Evolutionary conservation across 1,140 invertebrate species (phyloP).

Genomic region (Atta cephalotes): DNA sequence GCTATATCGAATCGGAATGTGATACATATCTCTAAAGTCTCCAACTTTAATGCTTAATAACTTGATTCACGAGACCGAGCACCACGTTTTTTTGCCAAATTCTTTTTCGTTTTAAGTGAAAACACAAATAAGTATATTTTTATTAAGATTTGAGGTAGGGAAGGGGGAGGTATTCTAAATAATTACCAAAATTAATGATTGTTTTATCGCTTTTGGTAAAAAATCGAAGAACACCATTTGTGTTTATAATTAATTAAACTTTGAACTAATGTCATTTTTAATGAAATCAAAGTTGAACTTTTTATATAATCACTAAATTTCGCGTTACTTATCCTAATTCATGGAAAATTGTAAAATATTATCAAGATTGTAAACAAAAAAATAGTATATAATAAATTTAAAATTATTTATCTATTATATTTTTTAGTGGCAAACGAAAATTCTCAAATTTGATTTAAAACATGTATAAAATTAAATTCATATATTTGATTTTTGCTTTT

Average conservation of each 20-base stretch:
- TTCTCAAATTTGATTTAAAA: not conserved
- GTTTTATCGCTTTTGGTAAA: not conserved
- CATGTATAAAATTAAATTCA: not conserved
- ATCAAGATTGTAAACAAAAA: not conserved
- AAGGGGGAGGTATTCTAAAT: too few species aligned
- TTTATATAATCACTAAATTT: not conserved
- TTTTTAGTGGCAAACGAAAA: not conserved
- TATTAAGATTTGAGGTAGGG: too few species aligned
- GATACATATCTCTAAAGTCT: too few species aligned
- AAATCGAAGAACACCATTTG: not conserved
- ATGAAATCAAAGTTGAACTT: not conserved
- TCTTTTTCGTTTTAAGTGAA: too few species aligned
- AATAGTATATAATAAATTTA: not conserved
- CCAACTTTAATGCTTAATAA: too few species aligned
- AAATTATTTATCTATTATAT: conserved; percentile 4
- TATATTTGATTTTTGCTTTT: conserved; percentile 6
- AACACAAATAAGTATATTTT: too few species aligned
- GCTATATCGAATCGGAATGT: too few species aligned
- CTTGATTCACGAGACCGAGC: too few species aligned
- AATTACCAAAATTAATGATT: not conserved
- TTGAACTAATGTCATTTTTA: not conserved
- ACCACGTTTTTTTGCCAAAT: too few species aligned
- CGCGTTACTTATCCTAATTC: not conserved
- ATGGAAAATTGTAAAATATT: not conserved
- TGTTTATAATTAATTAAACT: not conserved